A percentile compares a stretch with the other conserved stretches of the same genome.
Conservation (phyloP, 2,797 vertebrate genomes). For the Artibeus lituratus region DNA sequence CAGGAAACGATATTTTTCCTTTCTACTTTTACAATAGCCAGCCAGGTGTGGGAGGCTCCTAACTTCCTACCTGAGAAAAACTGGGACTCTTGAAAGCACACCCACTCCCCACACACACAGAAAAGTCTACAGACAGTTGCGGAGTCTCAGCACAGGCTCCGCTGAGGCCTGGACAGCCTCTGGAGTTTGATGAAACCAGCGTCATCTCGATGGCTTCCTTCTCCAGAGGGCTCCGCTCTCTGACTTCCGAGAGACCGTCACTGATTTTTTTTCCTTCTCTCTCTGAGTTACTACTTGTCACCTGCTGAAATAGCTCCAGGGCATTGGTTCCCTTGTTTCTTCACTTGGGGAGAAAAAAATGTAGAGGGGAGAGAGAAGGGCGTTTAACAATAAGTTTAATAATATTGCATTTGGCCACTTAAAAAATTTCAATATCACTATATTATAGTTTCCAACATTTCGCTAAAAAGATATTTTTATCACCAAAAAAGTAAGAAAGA, state of each 20-base stretch:
- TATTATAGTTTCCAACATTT: not conserved
- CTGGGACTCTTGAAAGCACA: not conserved
- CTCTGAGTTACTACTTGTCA: not conserved
- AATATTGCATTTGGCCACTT: not conserved
- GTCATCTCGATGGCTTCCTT: not conserved
- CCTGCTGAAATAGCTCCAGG: not conserved
- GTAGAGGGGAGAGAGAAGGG: not conserved
- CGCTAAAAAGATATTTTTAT: not conserved
- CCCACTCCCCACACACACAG: not conserved
- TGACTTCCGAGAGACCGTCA: not conserved
- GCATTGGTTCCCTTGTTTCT: not conserved
- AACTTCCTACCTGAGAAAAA: not conserved
- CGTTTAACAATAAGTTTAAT: not conserved
- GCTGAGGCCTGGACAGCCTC: not conserved
- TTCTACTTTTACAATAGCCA: constrained; percentile 59
- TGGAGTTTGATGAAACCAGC: not conserved
- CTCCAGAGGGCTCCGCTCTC: not conserved
- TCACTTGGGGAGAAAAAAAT: not conserved
- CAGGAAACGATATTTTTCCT: constrained; percentile 76
- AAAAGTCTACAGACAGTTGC: not conserved
- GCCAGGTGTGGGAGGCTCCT: not conserved
- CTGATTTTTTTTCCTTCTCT: not conserved
- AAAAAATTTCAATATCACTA: not conserved
- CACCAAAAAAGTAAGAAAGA: not conserved
- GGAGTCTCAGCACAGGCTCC: not conserved